phyloP scores from a whole-genome alignment of 2,113 vertebrate species.

The Chionodraco myersi region DNA sequence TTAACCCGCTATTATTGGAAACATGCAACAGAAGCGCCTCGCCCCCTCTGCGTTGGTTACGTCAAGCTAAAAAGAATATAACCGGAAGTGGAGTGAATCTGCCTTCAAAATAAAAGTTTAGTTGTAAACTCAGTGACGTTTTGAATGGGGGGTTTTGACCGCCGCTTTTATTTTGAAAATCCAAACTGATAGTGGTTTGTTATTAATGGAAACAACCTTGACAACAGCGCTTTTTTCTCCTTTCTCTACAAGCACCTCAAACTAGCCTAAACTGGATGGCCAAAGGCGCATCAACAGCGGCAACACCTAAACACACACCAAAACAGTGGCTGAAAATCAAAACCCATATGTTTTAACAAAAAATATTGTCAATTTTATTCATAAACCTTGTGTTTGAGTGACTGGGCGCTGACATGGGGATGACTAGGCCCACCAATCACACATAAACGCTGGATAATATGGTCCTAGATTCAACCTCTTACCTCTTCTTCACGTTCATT shows the following conservation, averaged over 20 bases:
- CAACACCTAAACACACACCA: slow-evolving; percentile 19
- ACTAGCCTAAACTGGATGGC: slow-evolving; percentile 84
- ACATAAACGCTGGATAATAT: slow-evolving; percentile 5
- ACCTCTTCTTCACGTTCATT: slow-evolving; percentile 97
- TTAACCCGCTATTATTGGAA: slow-evolving; percentile 13
- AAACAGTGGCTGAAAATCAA: slow-evolving; percentile 12
- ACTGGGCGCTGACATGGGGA: slow-evolving; percentile 16
- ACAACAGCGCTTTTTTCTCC: slow-evolving; percentile 7
- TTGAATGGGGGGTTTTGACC: rapidly evolving
- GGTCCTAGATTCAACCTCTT: slow-evolving; percentile 20
- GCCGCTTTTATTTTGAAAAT: slow-evolving; percentile 56
- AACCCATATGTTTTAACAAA: not conserved
- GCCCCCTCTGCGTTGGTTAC: slow-evolving; percentile 44
- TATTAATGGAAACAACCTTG: slow-evolving; percentile 6
- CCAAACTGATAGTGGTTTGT: rapidly evolving
- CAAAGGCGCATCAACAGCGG: slow-evolving; percentile 53
- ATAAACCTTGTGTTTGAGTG: slow-evolving; percentile 41
- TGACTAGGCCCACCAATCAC: slow-evolving; percentile 59
- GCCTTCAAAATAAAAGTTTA: slow-evolving; percentile 59
- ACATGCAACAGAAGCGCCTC: slow-evolving; percentile 52
- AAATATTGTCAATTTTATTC: not conserved
- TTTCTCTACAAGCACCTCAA: slow-evolving; percentile 63
- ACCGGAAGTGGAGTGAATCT: rapidly evolving
- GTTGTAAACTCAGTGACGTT: rapidly evolving
- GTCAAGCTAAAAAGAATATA: slow-evolving; percentile 19